A percentile compares a stretch with the other conserved stretches of the same genome.
These are phyloP conservation scores for Drosophila nebulosa DNA, from an alignment of 1,140 invertebrate species.

Conservation along the genomic window DNA sequence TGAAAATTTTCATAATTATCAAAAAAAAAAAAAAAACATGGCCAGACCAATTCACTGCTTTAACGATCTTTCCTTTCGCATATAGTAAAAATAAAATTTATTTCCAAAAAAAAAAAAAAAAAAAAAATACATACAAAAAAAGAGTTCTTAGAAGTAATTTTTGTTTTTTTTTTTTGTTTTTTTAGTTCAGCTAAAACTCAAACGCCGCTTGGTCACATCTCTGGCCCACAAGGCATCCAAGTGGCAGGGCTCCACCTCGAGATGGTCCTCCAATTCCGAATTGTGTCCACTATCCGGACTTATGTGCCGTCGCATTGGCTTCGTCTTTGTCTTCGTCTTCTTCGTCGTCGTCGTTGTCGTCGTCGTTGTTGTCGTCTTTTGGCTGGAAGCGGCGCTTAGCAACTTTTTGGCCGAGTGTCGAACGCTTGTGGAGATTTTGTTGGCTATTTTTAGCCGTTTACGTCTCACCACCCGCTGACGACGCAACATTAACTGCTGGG, in stretches of 20 bases:
- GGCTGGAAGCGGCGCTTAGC: conserved; percentile 39
- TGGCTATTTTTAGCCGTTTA: conserved; percentile 64
- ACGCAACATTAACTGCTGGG: conserved; percentile 54
- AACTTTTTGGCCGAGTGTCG: conserved; percentile 66
- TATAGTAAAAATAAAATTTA: neutral
- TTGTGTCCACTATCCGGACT: conserved; percentile 79
- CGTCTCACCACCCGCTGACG: conserved; percentile 71
- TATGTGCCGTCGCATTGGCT: conserved; percentile 47
- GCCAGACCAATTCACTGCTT: neutral
- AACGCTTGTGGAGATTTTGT: conserved; percentile 61
- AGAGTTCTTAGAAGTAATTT: neutral
- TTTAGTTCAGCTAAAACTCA: conserved; percentile 60
- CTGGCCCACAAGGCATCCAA: conserved; percentile 51
- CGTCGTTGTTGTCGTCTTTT: no score
- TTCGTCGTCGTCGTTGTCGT: no score
- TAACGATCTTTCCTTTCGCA: neutral
- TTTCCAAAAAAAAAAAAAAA: neutral
- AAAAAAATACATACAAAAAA: conserved; percentile 35
- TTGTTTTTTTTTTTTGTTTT: conserved; percentile 24
- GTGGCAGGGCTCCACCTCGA: conserved; percentile 50
- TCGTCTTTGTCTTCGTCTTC: conserved; percentile 47
- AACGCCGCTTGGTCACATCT: conserved; percentile 69
- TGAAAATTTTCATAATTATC: conserved; percentile 2
- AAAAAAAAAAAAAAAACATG: no score
- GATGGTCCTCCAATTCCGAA: conserved; percentile 50